Percentiles rank a stretch among this genome's conserved stretches.
phyloP scores from a whole-genome alignment of 2,797 vertebrate genomes.

The Leptodactylus fallax region DNA sequence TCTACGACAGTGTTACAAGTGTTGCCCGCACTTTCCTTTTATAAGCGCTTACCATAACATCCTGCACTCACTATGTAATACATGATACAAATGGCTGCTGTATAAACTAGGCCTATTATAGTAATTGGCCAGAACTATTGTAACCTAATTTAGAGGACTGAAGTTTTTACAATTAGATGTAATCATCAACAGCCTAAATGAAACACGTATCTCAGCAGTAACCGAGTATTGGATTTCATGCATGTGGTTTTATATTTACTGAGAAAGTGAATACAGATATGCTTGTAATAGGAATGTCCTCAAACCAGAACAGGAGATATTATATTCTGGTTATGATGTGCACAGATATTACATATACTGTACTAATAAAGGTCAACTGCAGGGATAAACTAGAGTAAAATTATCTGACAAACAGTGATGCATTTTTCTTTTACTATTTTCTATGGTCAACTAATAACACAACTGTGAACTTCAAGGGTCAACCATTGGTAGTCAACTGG shows the following conservation, averaged over 20 bases:
- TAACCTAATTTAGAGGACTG: background rate
- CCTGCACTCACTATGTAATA: background rate
- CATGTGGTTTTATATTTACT: background rate
- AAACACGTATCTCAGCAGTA: constrained; percentile 15
- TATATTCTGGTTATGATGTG: background rate
- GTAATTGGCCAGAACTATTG: constrained; percentile 12
- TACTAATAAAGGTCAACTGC: background rate
- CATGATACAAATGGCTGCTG: background rate
- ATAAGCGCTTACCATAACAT: too few species aligned
- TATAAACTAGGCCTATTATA: background rate
- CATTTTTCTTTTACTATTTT: background rate
- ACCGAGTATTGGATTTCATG: background rate
- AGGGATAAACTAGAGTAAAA: background rate
- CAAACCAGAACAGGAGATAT: background rate
- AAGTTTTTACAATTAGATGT: constrained; percentile 12
- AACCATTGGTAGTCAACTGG: too few species aligned
- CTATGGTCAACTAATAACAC: background rate
- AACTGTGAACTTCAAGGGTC: too few species aligned
- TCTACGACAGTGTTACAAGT: too few species aligned
- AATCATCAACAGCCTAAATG: background rate
- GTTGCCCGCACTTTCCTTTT: too few species aligned
- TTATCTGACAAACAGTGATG: background rate
- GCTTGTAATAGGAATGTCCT: background rate
- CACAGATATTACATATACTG: background rate
- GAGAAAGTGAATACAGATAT: background rate